phyloP scores from a whole-genome alignment of 2,888 invertebrate genomes.

The Lottia gigantea region DNA sequence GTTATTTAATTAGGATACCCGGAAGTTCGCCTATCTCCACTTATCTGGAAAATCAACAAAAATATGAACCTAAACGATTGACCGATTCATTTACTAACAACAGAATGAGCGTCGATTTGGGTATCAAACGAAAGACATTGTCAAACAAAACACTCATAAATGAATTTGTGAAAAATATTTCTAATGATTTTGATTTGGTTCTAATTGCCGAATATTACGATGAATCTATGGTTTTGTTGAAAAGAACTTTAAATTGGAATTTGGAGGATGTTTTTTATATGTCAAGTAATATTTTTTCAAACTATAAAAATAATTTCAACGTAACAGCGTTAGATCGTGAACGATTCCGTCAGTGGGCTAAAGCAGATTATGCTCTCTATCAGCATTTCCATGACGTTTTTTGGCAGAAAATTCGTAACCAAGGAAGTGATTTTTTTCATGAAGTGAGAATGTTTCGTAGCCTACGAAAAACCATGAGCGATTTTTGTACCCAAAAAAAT shows the following conservation, averaged over 20 bases:
- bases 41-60: slow-evolving; percentile 35
- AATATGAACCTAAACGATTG: slow-evolving; percentile 35
- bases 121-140: slow-evolving; percentile 5
- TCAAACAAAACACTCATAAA: slow-evolving; percentile 25
- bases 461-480: slow-evolving; percentile 5
- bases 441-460: slow-evolving; percentile 16
- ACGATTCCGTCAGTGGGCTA: slow-evolving; percentile 3
- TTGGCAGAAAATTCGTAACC: slow-evolving; percentile 14
- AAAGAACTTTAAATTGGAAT: slow-evolving; percentile 43
- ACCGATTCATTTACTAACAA: slow-evolving; percentile 35
- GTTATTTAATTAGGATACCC: slow-evolving; percentile 30
- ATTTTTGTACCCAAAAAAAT: slow-evolving; percentile 12
- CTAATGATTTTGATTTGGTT: slow-evolving; percentile 44
- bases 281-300: slow-evolving; percentile 10
- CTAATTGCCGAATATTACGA: slow-evolving; percentile 49
- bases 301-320: slow-evolving; percentile 9
- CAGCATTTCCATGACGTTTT: slow-evolving; percentile 18
- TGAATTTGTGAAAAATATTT: slow-evolving; percentile 36
- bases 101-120: slow-evolving; percentile 38
- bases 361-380: slow-evolving; percentile 17
- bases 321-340: slow-evolving; percentile 9
- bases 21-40: slow-evolving; percentile 28
- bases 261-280: slow-evolving; percentile 44
- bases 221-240: slow-evolving; percentile 47
- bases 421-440: slow-evolving; percentile 14